Evolutionary conservation across 2,113 vertebrate species (phyloP).

Genomic region (Osmerus mordax): DNA sequence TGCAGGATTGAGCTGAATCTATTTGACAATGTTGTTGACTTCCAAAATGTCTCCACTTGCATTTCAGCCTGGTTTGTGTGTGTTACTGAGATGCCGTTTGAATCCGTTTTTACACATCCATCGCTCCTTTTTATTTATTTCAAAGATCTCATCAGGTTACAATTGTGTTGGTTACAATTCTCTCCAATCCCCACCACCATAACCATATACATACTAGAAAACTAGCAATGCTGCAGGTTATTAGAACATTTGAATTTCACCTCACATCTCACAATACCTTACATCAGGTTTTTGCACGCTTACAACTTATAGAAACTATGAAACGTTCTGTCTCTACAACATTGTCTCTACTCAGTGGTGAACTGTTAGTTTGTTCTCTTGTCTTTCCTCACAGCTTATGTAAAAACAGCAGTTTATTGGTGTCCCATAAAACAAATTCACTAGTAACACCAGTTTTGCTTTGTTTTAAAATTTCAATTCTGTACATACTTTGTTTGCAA

Average conservation of each 20-base stretch:
- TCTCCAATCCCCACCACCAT: neutral
- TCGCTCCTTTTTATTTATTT: constrained; percentile 55
- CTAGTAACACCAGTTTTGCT: constrained; percentile 45
- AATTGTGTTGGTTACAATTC: constrained; percentile 23
- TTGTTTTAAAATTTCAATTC: constrained; percentile 61
- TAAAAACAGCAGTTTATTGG: constrained; percentile 47
- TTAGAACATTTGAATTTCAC: neutral
- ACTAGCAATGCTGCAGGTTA: constrained; percentile 17
- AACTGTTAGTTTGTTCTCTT: neutral
- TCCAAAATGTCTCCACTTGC: constrained; percentile 23
- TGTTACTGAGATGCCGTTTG: constrained; percentile 23
- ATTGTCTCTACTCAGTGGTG: neutral
- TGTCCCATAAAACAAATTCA: constrained; percentile 15
- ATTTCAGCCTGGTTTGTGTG: constrained; percentile 26
- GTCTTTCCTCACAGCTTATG: neutral
- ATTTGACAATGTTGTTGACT: constrained; percentile 36
- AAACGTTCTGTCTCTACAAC: neutral
- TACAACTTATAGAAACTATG: neutral
- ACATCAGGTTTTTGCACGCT: constrained; percentile 3
- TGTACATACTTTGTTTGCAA: constrained; percentile 71
- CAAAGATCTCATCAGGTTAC: constrained; percentile 22
- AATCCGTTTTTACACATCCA: constrained; percentile 40
- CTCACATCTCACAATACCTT: neutral
- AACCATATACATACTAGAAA: neutral
- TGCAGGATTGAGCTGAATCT: constrained; percentile 32